Percentiles rank a stretch among this genome's conserved stretches.
These are phyloP conservation scores for Salvelinus namaycush DNA, from an alignment of 2,113 vertebrate genomes.

Conservation along the genomic window DNA sequence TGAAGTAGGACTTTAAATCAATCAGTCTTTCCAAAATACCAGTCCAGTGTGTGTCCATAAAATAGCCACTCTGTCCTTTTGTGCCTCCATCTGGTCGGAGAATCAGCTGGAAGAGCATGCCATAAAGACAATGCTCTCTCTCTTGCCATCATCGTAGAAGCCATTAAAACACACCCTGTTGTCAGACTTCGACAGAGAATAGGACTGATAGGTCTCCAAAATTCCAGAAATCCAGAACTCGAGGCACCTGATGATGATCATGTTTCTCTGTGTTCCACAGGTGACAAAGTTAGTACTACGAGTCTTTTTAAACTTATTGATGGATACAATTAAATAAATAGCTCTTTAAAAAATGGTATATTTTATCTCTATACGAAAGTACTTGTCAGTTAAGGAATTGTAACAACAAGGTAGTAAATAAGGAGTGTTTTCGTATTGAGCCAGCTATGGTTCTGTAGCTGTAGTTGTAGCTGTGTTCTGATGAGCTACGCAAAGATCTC, in stretches of 20 bases:
- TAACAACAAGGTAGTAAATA: neutral
- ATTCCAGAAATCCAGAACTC: neutral
- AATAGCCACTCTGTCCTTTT: neutral
- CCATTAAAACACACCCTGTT: no score
- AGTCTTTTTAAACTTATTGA: neutral
- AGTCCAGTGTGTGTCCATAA: neutral
- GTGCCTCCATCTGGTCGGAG: neutral
- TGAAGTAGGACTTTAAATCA: no score
- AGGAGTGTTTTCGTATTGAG: neutral
- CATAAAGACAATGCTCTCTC: neutral
- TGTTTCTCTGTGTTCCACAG: neutral
- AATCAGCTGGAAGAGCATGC: neutral
- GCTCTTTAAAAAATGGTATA: neutral
- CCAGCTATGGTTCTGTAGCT: neutral
- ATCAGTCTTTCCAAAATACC: neutral
- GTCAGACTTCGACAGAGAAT: no score
- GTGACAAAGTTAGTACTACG: neutral
- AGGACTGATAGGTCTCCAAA: neutral
- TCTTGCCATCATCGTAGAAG: no score
- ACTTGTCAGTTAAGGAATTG: no score
- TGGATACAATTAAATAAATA: neutral
- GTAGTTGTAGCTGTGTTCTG: neutral
- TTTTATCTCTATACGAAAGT: neutral
- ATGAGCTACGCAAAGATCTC: slow-evolving; percentile 80
- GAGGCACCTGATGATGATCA: neutral